Evolutionary conservation across 2,888 invertebrate species (phyloP).

Genomic region (Lathronympha strigana): DNA sequence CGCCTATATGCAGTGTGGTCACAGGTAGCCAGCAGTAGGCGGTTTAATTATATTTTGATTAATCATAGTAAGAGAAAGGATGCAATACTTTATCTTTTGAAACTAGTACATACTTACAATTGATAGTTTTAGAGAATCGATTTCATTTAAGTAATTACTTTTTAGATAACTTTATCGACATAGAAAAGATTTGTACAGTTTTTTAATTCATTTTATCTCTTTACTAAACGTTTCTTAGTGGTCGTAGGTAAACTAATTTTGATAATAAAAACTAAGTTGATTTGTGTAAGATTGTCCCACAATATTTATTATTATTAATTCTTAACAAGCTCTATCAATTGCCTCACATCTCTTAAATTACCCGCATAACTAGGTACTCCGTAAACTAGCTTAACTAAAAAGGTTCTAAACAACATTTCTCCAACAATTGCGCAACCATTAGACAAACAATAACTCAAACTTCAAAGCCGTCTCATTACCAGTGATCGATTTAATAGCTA

Average conservation of each 20-base stretch:
- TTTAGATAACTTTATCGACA: background rate
- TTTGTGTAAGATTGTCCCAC: too few relatives aligned
- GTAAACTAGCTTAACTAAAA: background rate
- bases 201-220: too few relatives aligned
- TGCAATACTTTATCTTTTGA: conserved; percentile 46
- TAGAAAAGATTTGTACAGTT: background rate
- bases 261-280: too few relatives aligned
- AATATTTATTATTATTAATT: too few relatives aligned
- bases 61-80: conserved; percentile 53
- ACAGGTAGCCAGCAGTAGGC: conserved; percentile 46
- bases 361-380: too few relatives aligned
- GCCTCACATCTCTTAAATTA: too few relatives aligned
- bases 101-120: conserved; percentile 36
- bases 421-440: conserved; percentile 6
- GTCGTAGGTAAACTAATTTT: too few relatives aligned
- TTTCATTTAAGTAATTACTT: background rate
- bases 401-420: background rate
- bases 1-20: background rate
- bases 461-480: conserved; percentile 24
- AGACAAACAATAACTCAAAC: conserved; percentile 19
- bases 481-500: conserved; percentile 28
- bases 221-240: too few relatives aligned
- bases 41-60: conserved; percentile 58
- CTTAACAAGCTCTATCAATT: too few relatives aligned
- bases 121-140: background rate